Percentiles rank a stretch among this genome's conserved stretches.
These are phyloP conservation scores for Diachasma alloeum DNA, from an alignment of 1,140 invertebrate species.

Conservation along the genomic window DNA sequence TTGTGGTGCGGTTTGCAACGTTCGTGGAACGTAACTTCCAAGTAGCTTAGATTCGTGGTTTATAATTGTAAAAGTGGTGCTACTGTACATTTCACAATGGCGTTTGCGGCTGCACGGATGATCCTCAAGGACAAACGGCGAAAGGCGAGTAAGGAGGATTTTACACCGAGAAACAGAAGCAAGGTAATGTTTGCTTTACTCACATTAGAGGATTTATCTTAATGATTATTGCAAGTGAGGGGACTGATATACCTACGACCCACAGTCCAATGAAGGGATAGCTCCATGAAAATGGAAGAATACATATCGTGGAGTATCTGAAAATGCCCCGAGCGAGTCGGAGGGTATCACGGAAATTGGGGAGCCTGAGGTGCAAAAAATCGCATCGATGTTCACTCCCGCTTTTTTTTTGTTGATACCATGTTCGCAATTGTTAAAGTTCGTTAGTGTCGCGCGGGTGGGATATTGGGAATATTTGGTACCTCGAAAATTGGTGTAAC, in stretches of 20 bases:
- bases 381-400: background rate
- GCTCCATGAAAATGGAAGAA: background rate
- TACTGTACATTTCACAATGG: conserved; percentile 68
- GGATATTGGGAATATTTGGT: background rate
- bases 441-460: background rate
- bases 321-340: background rate
- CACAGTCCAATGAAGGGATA: background rate
- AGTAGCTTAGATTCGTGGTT: background rate
- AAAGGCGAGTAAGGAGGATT: conserved; percentile 82
- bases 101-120: conserved; percentile 83
- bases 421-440: background rate
- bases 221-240: background rate
- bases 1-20: background rate
- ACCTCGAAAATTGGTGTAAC: background rate
- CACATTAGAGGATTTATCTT: background rate
- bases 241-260: background rate
- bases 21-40: background rate
- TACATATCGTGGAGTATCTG: background rate
- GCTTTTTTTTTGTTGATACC: background rate
- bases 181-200: conserved; percentile 70
- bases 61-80: conserved; percentile 15
- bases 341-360: background rate
- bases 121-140: conserved; percentile 81
- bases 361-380: background rate
- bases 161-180: conserved; percentile 75